Base-by-base conservation (phyloP, 2,113 vertebrate genomes). In the Lamprotornis superbus region DNA sequence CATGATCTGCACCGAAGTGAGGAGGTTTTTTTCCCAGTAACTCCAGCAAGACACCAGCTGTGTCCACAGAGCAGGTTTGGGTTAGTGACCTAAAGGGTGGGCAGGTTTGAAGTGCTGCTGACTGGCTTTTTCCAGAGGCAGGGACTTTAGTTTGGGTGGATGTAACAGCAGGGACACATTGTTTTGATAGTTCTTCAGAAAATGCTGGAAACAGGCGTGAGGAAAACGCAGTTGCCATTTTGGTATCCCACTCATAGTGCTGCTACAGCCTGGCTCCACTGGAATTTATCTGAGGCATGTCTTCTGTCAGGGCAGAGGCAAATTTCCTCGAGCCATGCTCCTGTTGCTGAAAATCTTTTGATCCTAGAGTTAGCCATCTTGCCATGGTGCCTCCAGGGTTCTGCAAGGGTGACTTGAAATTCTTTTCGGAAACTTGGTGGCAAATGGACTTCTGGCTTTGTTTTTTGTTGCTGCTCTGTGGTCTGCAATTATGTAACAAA, bases 1-100 rank as follows among this genome's bases (percentile, higher is more conserved):
- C 0, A 0, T 5, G 6, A 1, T n/a, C 46, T 27, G 7, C 20
- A 50, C 12, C 17, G 10, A 8, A 2, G 1, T 2, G 20, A 71
- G 27, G 50, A 78, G 6, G 1, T 25, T 35, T 3, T n/a, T 85
- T 83, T 85, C 30, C 25, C 10, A 15, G 16, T 9, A 6, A 5
- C 30, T 40, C 3, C 2, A 73, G 57, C 49, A 60, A 42, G 57
- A n/a, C 3, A 23, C 20, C 6, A 15, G 30, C 65, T 64, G 33
- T 37, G 24, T n/a, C 35, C 63, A 64, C n/a, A n/a, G 4, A 30
- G 12, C 25, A 7, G 17, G 8, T 35, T 22, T 83, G 52, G 12
- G 7, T 46, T 19, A 42, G n/a, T 55, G 31, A 52, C 27, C 35
- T 60, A 5, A 35, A 68, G 55, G 31, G 27, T 8, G 25, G 52